Percentiles rank a stretch among this genome's conserved stretches.
Evolutionary conservation across 1,140 invertebrate species (phyloP).

Genomic region (Dinoponera quadriceps): DNA sequence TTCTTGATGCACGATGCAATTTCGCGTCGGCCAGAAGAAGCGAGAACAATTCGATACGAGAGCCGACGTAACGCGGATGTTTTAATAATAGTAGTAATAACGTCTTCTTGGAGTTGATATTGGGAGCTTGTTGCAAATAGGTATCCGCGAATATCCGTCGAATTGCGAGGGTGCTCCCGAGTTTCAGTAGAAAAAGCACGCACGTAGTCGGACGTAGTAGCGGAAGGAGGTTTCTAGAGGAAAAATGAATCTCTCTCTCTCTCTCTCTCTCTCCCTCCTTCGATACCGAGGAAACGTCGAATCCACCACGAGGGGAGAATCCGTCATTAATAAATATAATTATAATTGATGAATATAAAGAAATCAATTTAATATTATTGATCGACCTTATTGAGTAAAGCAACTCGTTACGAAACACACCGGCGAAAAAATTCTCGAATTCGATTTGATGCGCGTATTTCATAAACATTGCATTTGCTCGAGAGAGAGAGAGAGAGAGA

Average conservation of each 20-base stretch:
- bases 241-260: background rate
- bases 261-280: too few relatives aligned
- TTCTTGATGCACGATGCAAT: slow-evolving; percentile 55
- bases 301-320: too few relatives aligned
- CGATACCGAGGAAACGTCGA: too few relatives aligned
- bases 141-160: background rate
- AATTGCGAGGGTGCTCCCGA: background rate
- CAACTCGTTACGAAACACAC: too few relatives aligned
- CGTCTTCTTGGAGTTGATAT: background rate
- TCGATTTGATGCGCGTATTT: too few relatives aligned
- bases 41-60: slow-evolving; percentile 32
- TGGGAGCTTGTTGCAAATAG: background rate
- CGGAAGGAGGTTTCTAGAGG: background rate
- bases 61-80: slow-evolving; percentile 29
- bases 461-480: too few relatives aligned
- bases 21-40: slow-evolving; percentile 31
- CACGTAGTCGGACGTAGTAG: background rate
- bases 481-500: too few relatives aligned
- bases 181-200: background rate
- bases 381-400: too few relatives aligned
- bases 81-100: background rate
- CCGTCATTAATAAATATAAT: too few relatives aligned
- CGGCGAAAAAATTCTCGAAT: too few relatives aligned
- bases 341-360: too few relatives aligned
- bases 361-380: too few relatives aligned